These are phyloP conservation scores for Galerucella calmariensis DNA, from an alignment of 2,888 invertebrate genomes.

Conservation along the genomic window DNA sequence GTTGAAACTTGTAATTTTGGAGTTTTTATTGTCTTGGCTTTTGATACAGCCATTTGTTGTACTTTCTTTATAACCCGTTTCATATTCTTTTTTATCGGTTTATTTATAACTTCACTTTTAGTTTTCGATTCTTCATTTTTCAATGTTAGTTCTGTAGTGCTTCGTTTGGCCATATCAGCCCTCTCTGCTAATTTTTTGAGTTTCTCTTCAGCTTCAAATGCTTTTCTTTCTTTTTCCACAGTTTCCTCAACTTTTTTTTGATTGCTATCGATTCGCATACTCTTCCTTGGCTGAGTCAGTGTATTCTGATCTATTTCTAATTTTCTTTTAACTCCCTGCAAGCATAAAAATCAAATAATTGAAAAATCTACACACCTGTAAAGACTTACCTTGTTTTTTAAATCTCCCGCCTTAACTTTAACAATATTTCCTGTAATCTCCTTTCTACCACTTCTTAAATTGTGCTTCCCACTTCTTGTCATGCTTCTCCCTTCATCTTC, in stretches of 20 bases:
- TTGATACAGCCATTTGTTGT: conserved; percentile 24
- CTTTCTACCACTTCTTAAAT: conserved; percentile 43
- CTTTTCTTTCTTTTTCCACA: conserved; percentile 37
- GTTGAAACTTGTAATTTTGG: conserved; percentile 14
- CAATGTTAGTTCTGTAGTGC: conserved; percentile 63
- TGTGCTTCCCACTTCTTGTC: conserved; percentile 32
- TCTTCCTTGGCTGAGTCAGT: conserved; percentile 51
- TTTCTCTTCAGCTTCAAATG: conserved; percentile 49
- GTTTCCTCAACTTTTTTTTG: conserved; percentile 47
- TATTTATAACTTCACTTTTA: conserved; percentile 63
- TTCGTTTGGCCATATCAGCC: conserved; percentile 57
- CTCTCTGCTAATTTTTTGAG: conserved; percentile 49
- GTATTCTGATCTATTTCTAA: conserved; percentile 31
- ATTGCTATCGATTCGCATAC: conserved; percentile 53
- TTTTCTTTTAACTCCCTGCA: conserved; percentile 38
- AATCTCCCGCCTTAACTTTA: conserved; percentile 27
- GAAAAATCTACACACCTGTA: neutral
- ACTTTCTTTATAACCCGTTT: conserved; percentile 41
- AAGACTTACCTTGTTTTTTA: conserved; percentile 35
- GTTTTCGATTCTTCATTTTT: conserved; percentile 63
- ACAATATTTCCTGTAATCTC: conserved; percentile 20
- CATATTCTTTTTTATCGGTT: conserved; percentile 62
- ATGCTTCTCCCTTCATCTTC: conserved; percentile 36
- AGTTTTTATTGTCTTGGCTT: conserved; percentile 14
- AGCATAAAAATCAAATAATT: conserved; percentile 1